Conservation (phyloP, 2,888 invertebrate species). For the Drosophila diplacantha region DNA sequence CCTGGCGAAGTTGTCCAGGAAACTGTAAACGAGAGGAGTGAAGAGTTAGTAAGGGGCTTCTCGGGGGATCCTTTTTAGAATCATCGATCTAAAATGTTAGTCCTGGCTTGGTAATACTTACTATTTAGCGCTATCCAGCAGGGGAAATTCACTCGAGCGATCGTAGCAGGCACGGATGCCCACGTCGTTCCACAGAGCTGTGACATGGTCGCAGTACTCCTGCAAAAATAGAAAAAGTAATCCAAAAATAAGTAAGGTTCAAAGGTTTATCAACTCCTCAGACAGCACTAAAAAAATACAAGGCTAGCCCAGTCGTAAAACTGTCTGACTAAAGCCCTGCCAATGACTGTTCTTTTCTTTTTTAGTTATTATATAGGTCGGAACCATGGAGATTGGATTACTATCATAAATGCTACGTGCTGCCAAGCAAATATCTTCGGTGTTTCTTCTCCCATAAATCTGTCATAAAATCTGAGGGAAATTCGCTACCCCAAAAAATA, state of each 20-base stretch:
- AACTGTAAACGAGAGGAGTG: conserved; percentile 79
- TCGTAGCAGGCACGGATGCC: conserved; percentile 84
- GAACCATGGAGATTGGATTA: conserved; percentile 3
- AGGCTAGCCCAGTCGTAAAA: conserved; percentile 14
- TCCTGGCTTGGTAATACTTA: conserved; percentile 78
- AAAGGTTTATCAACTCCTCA: neutral
- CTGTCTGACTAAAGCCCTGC: conserved; percentile 7
- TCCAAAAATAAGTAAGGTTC: conserved; percentile 14
- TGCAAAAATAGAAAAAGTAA: conserved; percentile 66
- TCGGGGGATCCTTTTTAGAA: neutral
- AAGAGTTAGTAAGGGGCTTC: neutral
- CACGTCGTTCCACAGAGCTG: conserved; percentile 83
- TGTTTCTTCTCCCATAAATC: neutral
- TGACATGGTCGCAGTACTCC: conserved; percentile 86
- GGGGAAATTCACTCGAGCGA: conserved; percentile 86
- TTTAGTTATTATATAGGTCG: conserved; percentile 5
- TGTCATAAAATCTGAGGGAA: conserved; percentile 11
- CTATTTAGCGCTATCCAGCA: conserved; percentile 90
- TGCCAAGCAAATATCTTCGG: neutral
- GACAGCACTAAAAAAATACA: neutral
- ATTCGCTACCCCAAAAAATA: conserved; percentile 2
- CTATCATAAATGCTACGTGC: conserved; percentile 16
- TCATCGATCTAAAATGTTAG: too few relatives aligned
- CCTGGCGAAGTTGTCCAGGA: conserved; percentile 84
- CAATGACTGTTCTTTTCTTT: neutral